phyloP scores from a whole-genome alignment of 2,113 vertebrate species.

The Podilymbus podiceps region DNA sequence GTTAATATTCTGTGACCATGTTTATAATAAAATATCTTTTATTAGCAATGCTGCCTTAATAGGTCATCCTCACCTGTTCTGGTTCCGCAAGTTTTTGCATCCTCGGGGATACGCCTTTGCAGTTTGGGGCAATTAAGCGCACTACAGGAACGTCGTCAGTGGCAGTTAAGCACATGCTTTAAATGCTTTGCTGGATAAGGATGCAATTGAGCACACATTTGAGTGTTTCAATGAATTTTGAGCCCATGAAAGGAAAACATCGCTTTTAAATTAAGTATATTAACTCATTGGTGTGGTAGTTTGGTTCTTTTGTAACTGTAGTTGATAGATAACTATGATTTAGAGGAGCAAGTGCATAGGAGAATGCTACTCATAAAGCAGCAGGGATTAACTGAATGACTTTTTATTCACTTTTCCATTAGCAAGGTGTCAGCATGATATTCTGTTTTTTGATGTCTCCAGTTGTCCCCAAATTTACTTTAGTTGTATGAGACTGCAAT shows the following conservation, averaged over 20 bases:
- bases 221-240: not conserved
- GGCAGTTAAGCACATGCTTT: not conserved
- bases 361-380: not conserved
- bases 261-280: not conserved
- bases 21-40: slow-evolving; percentile 28
- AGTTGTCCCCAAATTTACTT: slow-evolving; percentile 6
- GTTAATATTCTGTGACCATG: not conserved
- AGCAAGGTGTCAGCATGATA: not conserved
- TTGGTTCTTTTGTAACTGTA: not conserved
- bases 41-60: not conserved
- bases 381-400: not conserved
- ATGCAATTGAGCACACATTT: not conserved
- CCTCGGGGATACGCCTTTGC: not conserved
- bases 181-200: not conserved
- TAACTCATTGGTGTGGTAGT: not conserved
- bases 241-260: not conserved
- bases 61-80: not conserved
- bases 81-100: not conserved
- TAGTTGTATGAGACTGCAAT: not conserved
- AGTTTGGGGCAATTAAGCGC: not conserved
- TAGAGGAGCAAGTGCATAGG: not conserved
- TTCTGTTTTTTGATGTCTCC: not conserved
- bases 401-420: slow-evolving; percentile 11
- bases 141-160: not conserved
- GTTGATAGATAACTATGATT: not conserved